These are phyloP conservation scores for Psammodynastes pulverulentus DNA, from an alignment of 2,113 vertebrate genomes.

Conservation along the genomic window DNA sequence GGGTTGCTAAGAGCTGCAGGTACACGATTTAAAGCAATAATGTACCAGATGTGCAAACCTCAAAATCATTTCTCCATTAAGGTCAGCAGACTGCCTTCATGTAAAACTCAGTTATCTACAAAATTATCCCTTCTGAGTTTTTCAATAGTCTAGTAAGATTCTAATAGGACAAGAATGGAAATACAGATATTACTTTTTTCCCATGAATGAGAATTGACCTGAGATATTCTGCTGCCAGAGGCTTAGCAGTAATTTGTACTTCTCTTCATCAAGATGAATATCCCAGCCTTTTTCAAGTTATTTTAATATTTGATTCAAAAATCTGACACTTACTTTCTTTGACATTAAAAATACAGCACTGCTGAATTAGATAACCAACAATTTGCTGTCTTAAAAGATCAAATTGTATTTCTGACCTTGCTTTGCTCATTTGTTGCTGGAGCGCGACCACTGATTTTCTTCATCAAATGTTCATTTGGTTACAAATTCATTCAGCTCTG, in stretches of 20 bases:
- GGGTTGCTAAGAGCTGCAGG: slow-evolving; percentile 9
- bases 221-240: neutral
- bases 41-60: neutral
- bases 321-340: neutral
- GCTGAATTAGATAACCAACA: neutral
- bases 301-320: neutral
- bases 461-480: neutral
- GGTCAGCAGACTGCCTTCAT: neutral
- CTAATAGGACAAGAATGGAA: neutral
- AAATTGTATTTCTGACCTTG: neutral
- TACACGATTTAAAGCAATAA: slow-evolving; percentile 24
- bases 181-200: neutral
- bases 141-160: neutral
- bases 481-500: neutral
- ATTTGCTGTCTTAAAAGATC: neutral
- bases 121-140: neutral
- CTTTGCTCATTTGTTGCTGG: neutral
- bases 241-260: neutral
- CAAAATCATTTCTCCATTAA: neutral
- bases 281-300: neutral
- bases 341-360: neutral
- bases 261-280: neutral
- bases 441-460: neutral
- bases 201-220: neutral
- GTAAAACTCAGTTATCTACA: neutral